Base-by-base conservation (phyloP, 2,113 vertebrate genomes). In the Vicugna pacos region DNA sequence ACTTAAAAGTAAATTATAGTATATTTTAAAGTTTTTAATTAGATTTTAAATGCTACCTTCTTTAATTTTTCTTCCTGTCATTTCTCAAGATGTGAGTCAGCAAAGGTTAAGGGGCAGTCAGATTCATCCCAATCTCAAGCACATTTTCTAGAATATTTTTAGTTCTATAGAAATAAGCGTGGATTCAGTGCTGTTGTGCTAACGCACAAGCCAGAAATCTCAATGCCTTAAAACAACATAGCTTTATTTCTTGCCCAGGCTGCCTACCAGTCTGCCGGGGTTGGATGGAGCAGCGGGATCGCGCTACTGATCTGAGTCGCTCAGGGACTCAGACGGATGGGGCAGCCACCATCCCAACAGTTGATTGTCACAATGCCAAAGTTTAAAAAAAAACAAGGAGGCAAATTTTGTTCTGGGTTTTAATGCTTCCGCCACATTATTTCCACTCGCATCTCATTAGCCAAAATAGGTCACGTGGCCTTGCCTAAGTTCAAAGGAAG, bases 31-130 rank as follows among this genome's bases (percentile, higher is more conserved):
- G 24, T 89, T 94, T 87, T 92, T n/a, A 56, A 89, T 64, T 93
- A 67, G 86, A 89, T 82, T 89, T 94, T 69, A 94, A 52, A 32
- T 50, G 5, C 93, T 79, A 20, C 19, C 50, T 69, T 87, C 28
- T 89, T 48, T 50, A 73, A 77, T 13, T 87, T 95, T 97, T 89
- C 73, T 83, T 79, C 50, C 62, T 30, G 54, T 93, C 30, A 46
- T 84, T 87, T 93, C 69, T 83, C 13, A 90, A 96, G 73, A 86
- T 52, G 12, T 83, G n/a, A 92, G 42, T 62, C 64, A 48, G 42
- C 92, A 56, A 6, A 95, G 35, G 52, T 77, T 38, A 80, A 92
- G 22, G 28, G 9, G 19, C 19, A 70, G 77, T 89, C 16, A 69
- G 50, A 77, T 52, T 30, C 28, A 62, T 60, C 20, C 35, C 10